Evolutionary conservation across 2,113 vertebrate genomes (phyloP).

Genomic region (Syngnathoides biaculeatus): DNA sequence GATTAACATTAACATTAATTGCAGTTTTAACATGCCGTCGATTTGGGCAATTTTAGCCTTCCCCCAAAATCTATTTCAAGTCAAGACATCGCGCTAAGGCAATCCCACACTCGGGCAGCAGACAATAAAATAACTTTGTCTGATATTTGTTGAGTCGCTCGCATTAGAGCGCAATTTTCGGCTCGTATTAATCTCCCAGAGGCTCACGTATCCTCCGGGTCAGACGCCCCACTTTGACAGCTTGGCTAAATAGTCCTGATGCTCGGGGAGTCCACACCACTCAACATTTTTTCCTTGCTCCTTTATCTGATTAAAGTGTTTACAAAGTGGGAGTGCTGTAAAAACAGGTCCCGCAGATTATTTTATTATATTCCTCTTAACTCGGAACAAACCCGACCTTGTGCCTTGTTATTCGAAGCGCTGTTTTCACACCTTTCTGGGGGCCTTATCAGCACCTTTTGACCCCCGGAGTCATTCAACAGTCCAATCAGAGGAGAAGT

Average conservation of each 20-base stretch:
- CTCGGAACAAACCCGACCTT: slow-evolving; percentile 14
- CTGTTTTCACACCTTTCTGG: slow-evolving; percentile 54
- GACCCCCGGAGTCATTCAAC: slow-evolving; percentile 17
- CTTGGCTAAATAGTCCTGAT: slow-evolving; percentile 26
- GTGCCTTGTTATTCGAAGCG: slow-evolving; percentile 16
- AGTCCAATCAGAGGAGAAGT: slow-evolving; percentile 34
- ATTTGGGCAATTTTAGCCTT: not conserved
- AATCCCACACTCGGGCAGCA: not conserved
- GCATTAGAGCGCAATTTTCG: not conserved
- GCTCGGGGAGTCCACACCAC: slow-evolving; percentile 15
- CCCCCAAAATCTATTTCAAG: not conserved
- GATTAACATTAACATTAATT: not conserved
- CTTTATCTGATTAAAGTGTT: slow-evolving; percentile 59
- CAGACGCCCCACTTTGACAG: slow-evolving; percentile 11
- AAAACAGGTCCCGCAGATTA: slow-evolving; percentile 43
- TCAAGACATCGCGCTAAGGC: not conserved
- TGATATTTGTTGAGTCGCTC: slow-evolving; percentile 1
- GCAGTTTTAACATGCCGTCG: not conserved
- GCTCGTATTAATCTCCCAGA: not conserved
- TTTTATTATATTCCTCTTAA: slow-evolving; percentile 47
- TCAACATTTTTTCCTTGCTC: slow-evolving; percentile 30
- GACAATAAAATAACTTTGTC: not conserved
- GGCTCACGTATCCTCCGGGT: not conserved
- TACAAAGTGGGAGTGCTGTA: slow-evolving; percentile 54
- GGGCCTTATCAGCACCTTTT: slow-evolving; percentile 47